Percentiles rank a stretch among this genome's conserved stretches.
phyloP scores from a whole-genome alignment of 1,140 invertebrate species.

The Neodiprion fabricii region DNA sequence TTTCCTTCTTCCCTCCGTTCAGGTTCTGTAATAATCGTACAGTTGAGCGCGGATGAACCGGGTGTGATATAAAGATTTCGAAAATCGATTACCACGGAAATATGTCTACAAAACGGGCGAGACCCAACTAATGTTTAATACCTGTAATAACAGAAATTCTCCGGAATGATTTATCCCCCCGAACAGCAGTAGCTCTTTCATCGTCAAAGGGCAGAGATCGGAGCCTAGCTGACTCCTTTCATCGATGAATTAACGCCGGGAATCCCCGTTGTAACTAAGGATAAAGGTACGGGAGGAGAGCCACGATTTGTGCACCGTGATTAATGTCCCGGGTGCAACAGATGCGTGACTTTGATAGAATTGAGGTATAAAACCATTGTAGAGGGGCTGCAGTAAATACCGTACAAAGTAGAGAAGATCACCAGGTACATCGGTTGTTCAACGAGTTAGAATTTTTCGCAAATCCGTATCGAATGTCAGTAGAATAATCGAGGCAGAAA shows the following conservation, averaged over 20 bases:
- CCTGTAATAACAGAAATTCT: background rate
- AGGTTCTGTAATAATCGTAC: too few species aligned
- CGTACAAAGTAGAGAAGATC: background rate
- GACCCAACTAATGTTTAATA: too few species aligned
- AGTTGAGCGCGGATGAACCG: too few species aligned
- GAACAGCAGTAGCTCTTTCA: background rate
- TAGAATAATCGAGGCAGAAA: too few species aligned
- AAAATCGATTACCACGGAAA: too few species aligned
- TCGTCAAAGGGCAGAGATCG: background rate
- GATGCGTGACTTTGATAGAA: slow-evolving; percentile 39
- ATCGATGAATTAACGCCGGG: background rate
- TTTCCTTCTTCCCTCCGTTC: background rate
- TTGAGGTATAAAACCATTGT: slow-evolving; percentile 9
- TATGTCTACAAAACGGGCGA: too few species aligned
- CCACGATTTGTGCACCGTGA: slow-evolving; percentile 41
- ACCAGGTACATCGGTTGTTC: too few species aligned
- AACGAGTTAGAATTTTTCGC: too few species aligned
- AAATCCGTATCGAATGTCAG: too few species aligned
- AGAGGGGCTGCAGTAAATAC: slow-evolving; percentile 2
- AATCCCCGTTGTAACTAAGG: background rate
- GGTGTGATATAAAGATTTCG: too few species aligned
- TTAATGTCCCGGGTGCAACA: slow-evolving; percentile 47
- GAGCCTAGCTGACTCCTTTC: background rate
- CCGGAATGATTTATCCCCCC: background rate
- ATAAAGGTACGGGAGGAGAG: background rate